Conservation (phyloP, 2,797 vertebrate species). For the Limosa lapponica region DNA sequence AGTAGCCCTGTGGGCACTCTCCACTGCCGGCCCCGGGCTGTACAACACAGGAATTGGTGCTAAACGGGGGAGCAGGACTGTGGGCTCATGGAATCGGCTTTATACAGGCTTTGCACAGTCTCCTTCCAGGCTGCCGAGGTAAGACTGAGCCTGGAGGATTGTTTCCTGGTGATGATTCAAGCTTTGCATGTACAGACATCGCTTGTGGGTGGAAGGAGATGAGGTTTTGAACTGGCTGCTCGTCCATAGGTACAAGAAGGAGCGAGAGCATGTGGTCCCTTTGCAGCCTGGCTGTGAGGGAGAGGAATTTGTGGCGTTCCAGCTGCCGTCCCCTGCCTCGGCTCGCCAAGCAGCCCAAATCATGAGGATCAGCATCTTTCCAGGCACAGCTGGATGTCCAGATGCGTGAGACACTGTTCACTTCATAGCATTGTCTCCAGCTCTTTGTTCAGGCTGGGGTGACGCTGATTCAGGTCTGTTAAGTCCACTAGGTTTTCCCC, state of each 20-base stretch:
- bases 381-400: not conserved
- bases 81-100: accelerated
- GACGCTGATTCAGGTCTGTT: not conserved
- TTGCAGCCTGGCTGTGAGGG: not conserved
- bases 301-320: not conserved
- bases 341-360: not conserved
- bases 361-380: not conserved
- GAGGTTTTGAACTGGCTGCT: not conserved
- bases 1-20: accelerated
- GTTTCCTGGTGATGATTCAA: not conserved
- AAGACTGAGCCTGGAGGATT: not conserved
- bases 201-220: accelerated
- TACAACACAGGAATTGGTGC: accelerated
- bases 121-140: accelerated
- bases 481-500: not conserved
- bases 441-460: not conserved
- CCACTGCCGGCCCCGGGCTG: not conserved
- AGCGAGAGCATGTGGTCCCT: accelerated
- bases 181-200: not conserved
- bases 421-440: conserved; percentile 63
- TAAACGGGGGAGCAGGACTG: accelerated
- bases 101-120: accelerated
- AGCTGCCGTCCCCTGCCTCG: accelerated
- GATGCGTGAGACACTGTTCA: accelerated
- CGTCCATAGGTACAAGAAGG: not conserved